These are phyloP conservation scores for Dioctria rufipes DNA, from an alignment of 2,888 invertebrate species.

Conservation along the genomic window DNA sequence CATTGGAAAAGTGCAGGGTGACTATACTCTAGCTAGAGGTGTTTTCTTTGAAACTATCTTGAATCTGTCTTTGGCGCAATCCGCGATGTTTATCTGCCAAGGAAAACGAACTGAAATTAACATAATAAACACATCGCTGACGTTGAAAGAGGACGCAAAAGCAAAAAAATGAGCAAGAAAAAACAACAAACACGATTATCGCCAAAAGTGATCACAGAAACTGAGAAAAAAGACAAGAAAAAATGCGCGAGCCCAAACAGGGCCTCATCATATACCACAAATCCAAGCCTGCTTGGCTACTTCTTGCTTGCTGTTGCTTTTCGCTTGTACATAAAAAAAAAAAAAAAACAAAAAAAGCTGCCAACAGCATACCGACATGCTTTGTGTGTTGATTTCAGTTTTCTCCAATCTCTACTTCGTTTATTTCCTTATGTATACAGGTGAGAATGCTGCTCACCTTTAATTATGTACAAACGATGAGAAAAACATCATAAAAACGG, in stretches of 20 bases:
- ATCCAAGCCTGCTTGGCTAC: background rate
- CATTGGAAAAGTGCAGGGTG: conserved; percentile 25
- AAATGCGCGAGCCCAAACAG: conserved; percentile 9
- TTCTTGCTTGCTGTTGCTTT: too few relatives aligned
- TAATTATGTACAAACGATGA: conserved; percentile 31
- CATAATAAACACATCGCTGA: conserved; percentile 37
- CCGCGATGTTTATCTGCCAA: conserved; percentile 18
- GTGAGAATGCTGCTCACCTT: conserved; percentile 41
- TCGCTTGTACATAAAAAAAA: background rate
- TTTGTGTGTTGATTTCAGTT: conserved; percentile 10
- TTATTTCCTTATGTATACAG: conserved; percentile 28
- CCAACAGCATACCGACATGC: background rate
- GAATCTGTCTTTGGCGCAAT: background rate
- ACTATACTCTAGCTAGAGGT: background rate
- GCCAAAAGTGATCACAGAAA: conserved; percentile 23
- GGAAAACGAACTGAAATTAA: conserved; percentile 40
- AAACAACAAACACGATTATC: background rate
- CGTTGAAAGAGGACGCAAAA: conserved; percentile 21
- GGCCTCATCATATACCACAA: conserved; percentile 23
- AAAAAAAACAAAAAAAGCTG: background rate
- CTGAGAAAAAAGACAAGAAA: conserved; percentile 17
- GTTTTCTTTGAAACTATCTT: background rate
- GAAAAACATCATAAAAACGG: conserved; percentile 28
- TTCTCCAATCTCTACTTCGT: background rate
- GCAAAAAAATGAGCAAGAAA: conserved; percentile 9